Base-by-base conservation (phyloP, 2,888 invertebrate species). In the Hymenopus coronatus region DNA sequence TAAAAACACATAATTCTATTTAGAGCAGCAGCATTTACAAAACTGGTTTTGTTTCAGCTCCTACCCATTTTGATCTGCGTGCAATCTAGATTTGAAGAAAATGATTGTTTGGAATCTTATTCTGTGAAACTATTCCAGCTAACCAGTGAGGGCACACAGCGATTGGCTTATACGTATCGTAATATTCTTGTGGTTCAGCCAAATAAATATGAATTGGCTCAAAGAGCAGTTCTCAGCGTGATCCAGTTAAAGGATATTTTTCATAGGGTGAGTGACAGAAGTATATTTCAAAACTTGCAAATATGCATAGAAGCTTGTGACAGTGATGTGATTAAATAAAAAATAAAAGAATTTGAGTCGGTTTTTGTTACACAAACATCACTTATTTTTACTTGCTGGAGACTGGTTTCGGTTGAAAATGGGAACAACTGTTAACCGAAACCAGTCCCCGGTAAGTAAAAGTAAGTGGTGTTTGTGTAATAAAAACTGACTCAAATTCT, bases 101-200 rank as follows among this genome's bases (percentile, higher is more conserved):
- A 95, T 87, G 94, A 94, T 85, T 93, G 94, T 27, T 94, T 96
- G 27, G 95, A 96, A 88, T 94, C 95, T 89, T 97, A 95, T 91
- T 91, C 95, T 70, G 93, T 94, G 89, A 96, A 96, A 91, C 91
- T 96, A 1, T 93, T 96, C 89, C 94, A 95, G 87, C 94, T 95
- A 25, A 94, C 96, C 1, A 96, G 95, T 88, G 95, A 96, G 91
- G 94, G 95, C 84, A 96, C 96, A 0, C 93, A 95, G 2, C 94
- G 96, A 89, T 93, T 95, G 0, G 94, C 94, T 15, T 96, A 96
- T 89, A 93, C 94, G 1, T 93, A 96, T 88, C 94, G 96, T 89
- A 95, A 96, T 91, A 92, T 95, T 83, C 89, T 92, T 46, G 92
- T 91, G 85, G 91, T 86, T n/a, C 81, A 88, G n/a, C 87, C 89